These are phyloP conservation scores for Chelmon rostratus DNA, from an alignment of 2,797 vertebrate genomes.

Conservation along the genomic window DNA sequence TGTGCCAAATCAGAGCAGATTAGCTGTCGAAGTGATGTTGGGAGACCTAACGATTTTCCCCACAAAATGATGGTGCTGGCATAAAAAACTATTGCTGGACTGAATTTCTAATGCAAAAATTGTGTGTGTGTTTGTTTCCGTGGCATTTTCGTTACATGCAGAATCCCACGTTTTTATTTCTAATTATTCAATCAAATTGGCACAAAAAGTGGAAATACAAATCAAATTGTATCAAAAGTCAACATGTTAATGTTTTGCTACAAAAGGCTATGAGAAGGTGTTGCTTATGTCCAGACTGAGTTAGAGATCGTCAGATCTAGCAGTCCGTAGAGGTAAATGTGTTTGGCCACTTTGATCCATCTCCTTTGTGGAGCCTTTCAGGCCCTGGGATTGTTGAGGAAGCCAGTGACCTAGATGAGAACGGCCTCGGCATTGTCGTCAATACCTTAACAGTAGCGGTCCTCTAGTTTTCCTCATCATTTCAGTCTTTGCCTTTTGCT, in stretches of 20 bases:
- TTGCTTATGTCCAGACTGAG: background rate
- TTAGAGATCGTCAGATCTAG: background rate
- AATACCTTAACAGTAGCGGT: background rate
- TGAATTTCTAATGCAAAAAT: slow-evolving; percentile 4
- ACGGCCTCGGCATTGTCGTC: background rate
- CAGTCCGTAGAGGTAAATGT: slow-evolving; percentile 55
- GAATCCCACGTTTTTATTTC: background rate
- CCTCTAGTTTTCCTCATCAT: slow-evolving; percentile 6
- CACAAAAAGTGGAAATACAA: background rate
- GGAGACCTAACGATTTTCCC: slow-evolving; percentile 34
- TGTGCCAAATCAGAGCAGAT: slow-evolving; percentile 43
- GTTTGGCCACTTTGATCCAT: slow-evolving; percentile 71
- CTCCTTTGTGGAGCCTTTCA: slow-evolving; percentile 56
- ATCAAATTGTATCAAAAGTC: background rate
- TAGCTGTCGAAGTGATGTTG: slow-evolving; percentile 51
- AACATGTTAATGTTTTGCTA: background rate
- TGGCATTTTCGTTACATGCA: background rate
- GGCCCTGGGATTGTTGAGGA: slow-evolving; percentile 48
- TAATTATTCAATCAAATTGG: background rate
- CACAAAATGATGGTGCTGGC: slow-evolving; percentile 7
- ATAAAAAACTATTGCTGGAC: background rate
- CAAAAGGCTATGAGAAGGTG: background rate
- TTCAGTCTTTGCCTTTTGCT: background rate
- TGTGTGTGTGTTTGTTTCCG: background rate
- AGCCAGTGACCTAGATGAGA: slow-evolving; percentile 55